Evolutionary conservation across 2,113 vertebrate genomes (phyloP), one percentile per base, ranked within the genome.

Genomic region (Rhea americana): DNA sequence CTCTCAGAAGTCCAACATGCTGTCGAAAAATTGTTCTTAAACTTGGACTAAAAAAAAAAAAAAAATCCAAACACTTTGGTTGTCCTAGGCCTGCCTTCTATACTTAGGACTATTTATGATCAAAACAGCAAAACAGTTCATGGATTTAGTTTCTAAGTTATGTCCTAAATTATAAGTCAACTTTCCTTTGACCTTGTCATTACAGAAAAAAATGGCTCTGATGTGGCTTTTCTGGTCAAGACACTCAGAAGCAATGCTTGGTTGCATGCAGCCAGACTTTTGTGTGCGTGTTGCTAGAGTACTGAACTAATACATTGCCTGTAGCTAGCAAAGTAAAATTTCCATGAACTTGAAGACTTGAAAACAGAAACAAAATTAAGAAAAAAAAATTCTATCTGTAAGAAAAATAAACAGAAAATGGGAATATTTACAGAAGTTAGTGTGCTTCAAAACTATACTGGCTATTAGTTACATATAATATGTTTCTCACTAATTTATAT

Each of bases 61-160:
- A 56, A 65, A 85, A 84, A 24, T 4, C 16, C 4, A 66, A 76
- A 39, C 6, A 11, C 43, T 41, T 70, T 0, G 3, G 15, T 48
- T 89, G 22, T 43, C 50, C 39, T 39, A 75, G 43, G 71, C 19
- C 14, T 70, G 3, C 8, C 19, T 30, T 62, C 25, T 70, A 89
- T 3, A 53, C 4, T 15, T n/a, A 70, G 20, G 76, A 22, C 22
- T 76, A 65, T 79, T 13, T 11, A 14, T 21, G 50, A 85, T 41
- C 62, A 76, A 62, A 82, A 72, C 0, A 82, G 21, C 62, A 76
- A 62, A 82, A 72, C 0, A 82, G 21, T 15, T 70, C 16, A 75
- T 1, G 1, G 21, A 66, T 20, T 79, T 84, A 0, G 1, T 56
- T 50, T 50, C 17, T 39, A 58, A 75, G 25, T 9, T 48, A 62